Evolutionary conservation across 2,113 vertebrate genomes (phyloP).

Genomic region (Tympanuchus pallidicinctus): DNA sequence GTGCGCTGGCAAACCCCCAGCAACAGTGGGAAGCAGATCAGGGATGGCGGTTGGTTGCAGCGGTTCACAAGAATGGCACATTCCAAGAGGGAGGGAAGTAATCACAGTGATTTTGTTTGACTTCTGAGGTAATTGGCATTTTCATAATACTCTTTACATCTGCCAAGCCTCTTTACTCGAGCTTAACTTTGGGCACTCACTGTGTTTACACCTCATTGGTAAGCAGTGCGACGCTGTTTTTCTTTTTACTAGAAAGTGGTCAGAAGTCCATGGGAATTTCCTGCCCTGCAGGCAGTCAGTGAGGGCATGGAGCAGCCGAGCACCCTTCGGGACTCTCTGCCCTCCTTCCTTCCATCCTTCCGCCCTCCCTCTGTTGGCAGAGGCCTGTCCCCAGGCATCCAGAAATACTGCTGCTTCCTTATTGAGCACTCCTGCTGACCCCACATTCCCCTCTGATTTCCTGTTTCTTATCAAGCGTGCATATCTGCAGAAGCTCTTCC

Average conservation of each 20-base stretch:
- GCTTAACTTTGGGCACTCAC: neutral
- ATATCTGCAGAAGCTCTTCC: neutral
- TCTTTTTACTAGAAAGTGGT: conserved; percentile 23
- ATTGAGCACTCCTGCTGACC: neutral
- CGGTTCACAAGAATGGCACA: neutral
- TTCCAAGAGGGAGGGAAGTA: neutral
- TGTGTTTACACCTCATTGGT: neutral
- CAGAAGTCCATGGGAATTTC: neutral
- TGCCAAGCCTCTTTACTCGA: neutral
- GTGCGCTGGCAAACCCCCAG: neutral
- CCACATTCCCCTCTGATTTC: neutral
- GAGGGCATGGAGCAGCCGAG: neutral
- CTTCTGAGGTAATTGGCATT: neutral
- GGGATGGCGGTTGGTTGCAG: neutral
- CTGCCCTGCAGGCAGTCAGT: neutral
- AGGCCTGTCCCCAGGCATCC: neutral
- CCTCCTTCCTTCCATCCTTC: neutral
- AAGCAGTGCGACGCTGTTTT: neutral
- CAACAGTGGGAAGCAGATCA: neutral
- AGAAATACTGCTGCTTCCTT: neutral
- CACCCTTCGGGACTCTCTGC: neutral
- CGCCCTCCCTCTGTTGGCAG: rapidly evolving
- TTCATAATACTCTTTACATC: neutral
- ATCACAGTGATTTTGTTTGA: conserved; percentile 5
- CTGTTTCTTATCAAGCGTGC: rapidly evolving